Conservation (phyloP, 2,113 vertebrate genomes). For the Nanger granti region DNA sequence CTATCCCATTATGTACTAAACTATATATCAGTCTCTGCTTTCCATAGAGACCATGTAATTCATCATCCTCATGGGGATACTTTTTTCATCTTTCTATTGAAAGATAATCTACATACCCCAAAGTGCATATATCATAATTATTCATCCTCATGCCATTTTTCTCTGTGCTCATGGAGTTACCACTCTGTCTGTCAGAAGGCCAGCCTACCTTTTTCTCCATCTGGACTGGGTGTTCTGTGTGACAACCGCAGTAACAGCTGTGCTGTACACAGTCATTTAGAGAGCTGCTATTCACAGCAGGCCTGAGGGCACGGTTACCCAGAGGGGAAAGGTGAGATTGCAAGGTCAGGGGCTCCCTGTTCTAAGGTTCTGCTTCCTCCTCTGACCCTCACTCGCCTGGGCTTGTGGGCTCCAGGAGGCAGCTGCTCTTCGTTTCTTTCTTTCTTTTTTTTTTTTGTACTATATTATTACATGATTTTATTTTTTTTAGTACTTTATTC, state of each 20-base stretch:
- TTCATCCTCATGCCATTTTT: background rate
- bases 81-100: background rate
- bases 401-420: background rate
- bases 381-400: background rate
- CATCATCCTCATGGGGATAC: background rate
- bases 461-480: too few relatives aligned
- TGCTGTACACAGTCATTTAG: background rate
- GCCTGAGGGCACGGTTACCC: accelerated
- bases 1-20: background rate
- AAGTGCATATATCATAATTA: background rate
- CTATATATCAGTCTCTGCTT: background rate
- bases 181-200: background rate
- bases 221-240: background rate
- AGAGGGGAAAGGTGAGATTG: background rate
- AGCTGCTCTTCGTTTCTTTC: background rate
- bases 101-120: background rate
- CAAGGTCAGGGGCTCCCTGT: accelerated
- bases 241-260: background rate
- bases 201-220: background rate
- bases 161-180: background rate
- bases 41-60: background rate
- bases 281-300: background rate
- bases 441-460: too few relatives aligned
- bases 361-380: background rate
- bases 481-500: too few relatives aligned